A percentile compares a stretch with the other conserved stretches of the same genome.
Conservation (phyloP, 2,113 vertebrate genomes). For the Typhlomys cinereus region DNA sequence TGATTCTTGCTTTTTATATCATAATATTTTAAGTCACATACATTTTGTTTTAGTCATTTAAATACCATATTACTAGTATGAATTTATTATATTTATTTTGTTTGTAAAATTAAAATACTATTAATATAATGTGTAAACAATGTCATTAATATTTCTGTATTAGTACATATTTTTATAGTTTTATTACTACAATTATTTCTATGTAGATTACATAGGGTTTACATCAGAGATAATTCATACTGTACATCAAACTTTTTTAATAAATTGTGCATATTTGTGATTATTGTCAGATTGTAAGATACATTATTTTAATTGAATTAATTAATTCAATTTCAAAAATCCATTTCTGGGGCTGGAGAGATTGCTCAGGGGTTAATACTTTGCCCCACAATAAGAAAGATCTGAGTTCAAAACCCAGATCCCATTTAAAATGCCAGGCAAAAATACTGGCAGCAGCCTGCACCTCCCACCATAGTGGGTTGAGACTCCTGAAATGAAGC, state of each 20-base stretch:
- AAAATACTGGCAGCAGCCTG: no score
- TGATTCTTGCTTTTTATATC: not conserved
- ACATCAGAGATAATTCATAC: not conserved
- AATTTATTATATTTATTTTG: not conserved
- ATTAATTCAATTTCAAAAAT: conserved; percentile 9
- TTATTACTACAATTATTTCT: not conserved
- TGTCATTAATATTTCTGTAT: not conserved
- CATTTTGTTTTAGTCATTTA: not conserved
- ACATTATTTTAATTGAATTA: conserved; percentile 39
- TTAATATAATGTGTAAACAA: no score
- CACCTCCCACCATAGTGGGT: no score
- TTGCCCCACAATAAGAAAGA: no score
- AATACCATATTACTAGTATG: not conserved
- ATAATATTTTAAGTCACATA: not conserved
- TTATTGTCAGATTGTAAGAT: conserved; percentile 25
- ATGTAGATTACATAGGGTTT: not conserved
- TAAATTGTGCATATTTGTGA: not conserved
- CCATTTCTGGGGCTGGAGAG: no score
- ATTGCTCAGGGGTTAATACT: no score
- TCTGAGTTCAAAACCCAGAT: no score
- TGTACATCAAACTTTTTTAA: not conserved
- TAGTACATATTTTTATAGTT: not conserved
- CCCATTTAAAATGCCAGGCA: no score
- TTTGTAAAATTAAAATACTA: no score
- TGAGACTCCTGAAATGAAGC: no score